Percentiles rank a stretch among this genome's conserved stretches.
Evolutionary conservation across 2,888 invertebrate species (phyloP).

Genomic region (Cantharis flavilabris): DNA sequence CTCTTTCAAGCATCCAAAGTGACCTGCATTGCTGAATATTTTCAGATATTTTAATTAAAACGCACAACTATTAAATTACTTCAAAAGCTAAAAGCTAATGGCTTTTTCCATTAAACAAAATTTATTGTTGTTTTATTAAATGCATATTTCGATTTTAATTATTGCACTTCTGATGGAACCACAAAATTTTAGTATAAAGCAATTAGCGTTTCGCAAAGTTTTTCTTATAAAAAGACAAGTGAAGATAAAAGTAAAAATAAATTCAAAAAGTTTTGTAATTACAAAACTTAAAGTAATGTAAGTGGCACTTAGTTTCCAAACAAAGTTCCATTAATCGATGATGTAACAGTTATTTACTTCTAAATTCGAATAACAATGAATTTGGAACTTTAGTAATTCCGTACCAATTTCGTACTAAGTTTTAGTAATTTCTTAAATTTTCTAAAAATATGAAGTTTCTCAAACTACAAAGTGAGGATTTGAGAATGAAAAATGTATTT

Average conservation of each 20-base stretch:
- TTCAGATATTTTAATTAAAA: neutral
- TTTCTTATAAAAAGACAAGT: neutral
- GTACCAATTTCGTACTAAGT: neutral
- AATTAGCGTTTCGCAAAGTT: neutral
- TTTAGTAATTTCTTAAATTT: neutral
- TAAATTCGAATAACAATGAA: neutral
- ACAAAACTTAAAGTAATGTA: neutral
- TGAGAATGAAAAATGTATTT: neutral
- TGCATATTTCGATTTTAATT: neutral
- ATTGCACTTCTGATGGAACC: too few relatives aligned
- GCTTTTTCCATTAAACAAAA: neutral
- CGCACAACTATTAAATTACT: neutral
- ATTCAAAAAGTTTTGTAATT: neutral
- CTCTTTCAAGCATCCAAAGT: neutral
- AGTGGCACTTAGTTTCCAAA: neutral
- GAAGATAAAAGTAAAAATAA: neutral
- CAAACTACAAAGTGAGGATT: neutral
- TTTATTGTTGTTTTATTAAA: neutral
- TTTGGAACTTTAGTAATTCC: neutral
- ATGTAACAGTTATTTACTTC: neutral
- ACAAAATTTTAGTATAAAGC: neutral
- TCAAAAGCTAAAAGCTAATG: neutral
- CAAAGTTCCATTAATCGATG: neutral
- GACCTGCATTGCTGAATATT: neutral
- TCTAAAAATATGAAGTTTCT: neutral